phyloP scores from a whole-genome alignment of 2,797 vertebrate genomes.

The Alfaro cultratus region DNA sequence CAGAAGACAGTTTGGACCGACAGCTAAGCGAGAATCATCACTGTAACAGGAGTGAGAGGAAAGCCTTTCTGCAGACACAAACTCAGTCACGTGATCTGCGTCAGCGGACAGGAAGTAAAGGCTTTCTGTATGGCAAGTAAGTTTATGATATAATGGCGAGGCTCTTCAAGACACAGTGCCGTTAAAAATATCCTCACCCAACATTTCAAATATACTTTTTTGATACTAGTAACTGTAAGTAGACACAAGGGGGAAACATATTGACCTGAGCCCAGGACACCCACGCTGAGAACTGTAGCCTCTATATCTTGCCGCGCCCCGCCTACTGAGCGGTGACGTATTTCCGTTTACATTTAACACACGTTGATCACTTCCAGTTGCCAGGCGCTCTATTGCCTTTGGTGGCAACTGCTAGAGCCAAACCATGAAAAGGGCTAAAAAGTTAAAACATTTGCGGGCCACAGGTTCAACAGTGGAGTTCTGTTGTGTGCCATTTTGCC shows the following conservation, averaged over 20 bases:
- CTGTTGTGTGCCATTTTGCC: neutral
- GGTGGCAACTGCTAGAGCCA: neutral
- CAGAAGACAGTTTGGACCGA: too few species aligned
- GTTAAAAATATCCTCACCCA: neutral
- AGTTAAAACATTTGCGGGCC: neutral
- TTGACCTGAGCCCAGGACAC: too few species aligned
- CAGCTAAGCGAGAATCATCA: neutral
- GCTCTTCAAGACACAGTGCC: neutral
- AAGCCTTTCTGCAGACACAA: neutral
- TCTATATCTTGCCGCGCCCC: too few species aligned
- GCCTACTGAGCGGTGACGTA: neutral
- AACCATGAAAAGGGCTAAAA: neutral
- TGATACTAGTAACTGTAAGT: too few species aligned
- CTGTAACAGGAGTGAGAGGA: neutral
- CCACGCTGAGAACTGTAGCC: too few species aligned
- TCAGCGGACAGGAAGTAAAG: neutral
- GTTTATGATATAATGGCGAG: neutral
- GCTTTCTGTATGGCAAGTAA: neutral
- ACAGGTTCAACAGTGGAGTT: neutral
- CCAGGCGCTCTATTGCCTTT: neutral
- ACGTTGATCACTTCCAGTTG: neutral
- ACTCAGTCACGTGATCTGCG: conserved; percentile 7
- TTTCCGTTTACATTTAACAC: neutral
- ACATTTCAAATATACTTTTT: neutral
- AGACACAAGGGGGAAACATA: neutral